Conservation (phyloP, 2,113 vertebrate species). For the Lanius collurio region DNA sequence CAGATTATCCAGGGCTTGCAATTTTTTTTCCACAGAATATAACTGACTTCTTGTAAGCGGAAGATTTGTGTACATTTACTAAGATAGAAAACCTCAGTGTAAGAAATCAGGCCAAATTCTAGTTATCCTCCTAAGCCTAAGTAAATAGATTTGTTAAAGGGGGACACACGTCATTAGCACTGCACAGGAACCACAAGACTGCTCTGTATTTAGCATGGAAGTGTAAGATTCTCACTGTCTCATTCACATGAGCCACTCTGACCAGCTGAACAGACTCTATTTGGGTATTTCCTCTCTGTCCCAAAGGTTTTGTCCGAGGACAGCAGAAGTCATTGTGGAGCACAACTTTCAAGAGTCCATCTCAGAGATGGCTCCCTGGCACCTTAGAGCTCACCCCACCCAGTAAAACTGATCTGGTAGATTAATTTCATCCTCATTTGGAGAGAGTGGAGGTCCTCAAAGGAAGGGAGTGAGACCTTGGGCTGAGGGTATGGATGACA, state of each 20-base stretch:
- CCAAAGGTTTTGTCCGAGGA: not conserved
- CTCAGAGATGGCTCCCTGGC: not conserved
- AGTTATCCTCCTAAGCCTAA: not conserved
- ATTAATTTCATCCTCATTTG: not conserved
- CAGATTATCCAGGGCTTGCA: not conserved
- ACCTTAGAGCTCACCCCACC: not conserved
- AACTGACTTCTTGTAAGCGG: not conserved
- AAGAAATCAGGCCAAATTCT: not conserved
- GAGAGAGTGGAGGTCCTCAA: not conserved
- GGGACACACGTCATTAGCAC: not conserved
- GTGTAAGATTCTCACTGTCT: accelerated
- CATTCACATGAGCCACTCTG: not conserved
- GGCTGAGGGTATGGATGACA: not conserved
- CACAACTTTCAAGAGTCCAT: not conserved
- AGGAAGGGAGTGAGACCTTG: not conserved
- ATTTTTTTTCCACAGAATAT: not conserved
- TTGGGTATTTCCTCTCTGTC: not conserved
- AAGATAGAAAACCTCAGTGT: not conserved
- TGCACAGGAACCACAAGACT: not conserved
- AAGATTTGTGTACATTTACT: not conserved
- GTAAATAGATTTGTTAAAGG: not conserved
- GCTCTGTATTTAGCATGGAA: not conserved
- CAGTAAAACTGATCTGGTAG: not conserved
- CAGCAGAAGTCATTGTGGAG: not conserved
- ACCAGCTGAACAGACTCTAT: not conserved